Base-by-base conservation (phyloP, 2,113 vertebrate genomes). In the Thryonomys swinderianus region DNA sequence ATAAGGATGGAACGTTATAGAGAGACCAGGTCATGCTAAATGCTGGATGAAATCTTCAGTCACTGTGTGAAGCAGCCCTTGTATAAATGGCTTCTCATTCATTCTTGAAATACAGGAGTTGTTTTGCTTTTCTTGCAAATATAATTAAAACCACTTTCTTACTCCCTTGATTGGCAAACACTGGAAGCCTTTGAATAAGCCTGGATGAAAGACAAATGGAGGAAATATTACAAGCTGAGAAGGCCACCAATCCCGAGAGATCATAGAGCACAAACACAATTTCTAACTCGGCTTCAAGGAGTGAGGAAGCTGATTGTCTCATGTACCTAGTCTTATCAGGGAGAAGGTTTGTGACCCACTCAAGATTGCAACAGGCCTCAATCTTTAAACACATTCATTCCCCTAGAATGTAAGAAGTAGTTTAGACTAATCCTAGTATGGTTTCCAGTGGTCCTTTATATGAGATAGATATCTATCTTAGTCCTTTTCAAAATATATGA, bases 381-480 rank as follows among this genome's bases (percentile, higher is more conserved):
- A 73, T 81, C 18, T 90, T 94, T 66, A 66, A 30, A 83, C 34
- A 94, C 25, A 92, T 32, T 83, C 48, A 18, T 84, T 86, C 20
- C n/a, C 20, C 27, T 91, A 48, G 30, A 76, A 69, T 67, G n/a
- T 25, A 10, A 85, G 74, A 64, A 74, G 80, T 42, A 51, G 42
- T 69, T 81, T 61, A 53, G 48, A 42, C 10, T 86, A 59, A 64
- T 57, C 57, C 23, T 64, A 12, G 23, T 37, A 23, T 64, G 37
- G 64, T 34, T 53, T 21, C 34, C 45, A 79, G 76, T 11, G 34
- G 7, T 21, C 61, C 79, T 93, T 87, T 40, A 90, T 17, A 20
- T n/a, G 17, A 73, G 21, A 40, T 13, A 4, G 21, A 40, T 34
- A n/a, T 27, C 30, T 16, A 32, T 71, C 61, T 78, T 3, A 25